Conservation (phyloP, 2,888 invertebrate genomes). For the Willowsia nigromaculata region DNA sequence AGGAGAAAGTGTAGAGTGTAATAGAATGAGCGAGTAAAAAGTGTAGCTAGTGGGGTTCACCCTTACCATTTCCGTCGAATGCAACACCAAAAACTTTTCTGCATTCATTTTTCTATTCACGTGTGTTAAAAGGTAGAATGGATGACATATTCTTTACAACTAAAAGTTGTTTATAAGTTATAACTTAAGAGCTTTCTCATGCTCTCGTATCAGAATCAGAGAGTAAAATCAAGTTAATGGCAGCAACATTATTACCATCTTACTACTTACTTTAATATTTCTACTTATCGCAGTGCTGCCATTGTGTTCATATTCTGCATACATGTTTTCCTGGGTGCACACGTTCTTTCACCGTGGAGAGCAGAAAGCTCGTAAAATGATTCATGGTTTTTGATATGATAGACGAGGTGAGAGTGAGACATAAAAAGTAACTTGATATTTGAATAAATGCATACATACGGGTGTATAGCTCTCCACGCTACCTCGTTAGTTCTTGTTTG, state of each 20-base stretch:
- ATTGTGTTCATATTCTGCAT: neutral
- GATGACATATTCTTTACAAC: constrained; percentile 43
- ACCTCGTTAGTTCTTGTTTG: constrained; percentile 36
- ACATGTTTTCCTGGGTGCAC: constrained; percentile 34
- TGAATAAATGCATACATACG: constrained; percentile 28
- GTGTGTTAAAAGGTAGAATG: neutral
- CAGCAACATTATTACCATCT: constrained; percentile 46
- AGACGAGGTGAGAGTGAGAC: constrained; percentile 64
- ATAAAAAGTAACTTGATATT: constrained; percentile 47
- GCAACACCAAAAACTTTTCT: neutral
- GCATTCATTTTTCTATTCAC: neutral
- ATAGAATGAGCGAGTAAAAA: too few species aligned
- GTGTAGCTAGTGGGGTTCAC: neutral
- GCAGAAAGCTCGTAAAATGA: constrained; percentile 53
- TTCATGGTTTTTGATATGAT: constrained; percentile 70
- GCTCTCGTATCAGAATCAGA: constrained; percentile 56
- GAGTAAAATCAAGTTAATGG: constrained; percentile 58
- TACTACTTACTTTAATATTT: constrained; percentile 33
- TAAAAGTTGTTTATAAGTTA: constrained; percentile 39
- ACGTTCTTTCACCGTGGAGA: constrained; percentile 28
- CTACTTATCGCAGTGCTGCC: neutral
- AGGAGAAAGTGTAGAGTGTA: neutral
- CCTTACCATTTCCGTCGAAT: neutral
- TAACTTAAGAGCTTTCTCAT: constrained; percentile 62
- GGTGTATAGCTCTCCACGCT: neutral